phyloP scores from a whole-genome alignment of 2,888 invertebrate genomes.

The Ditylenchus weischeri region DNA sequence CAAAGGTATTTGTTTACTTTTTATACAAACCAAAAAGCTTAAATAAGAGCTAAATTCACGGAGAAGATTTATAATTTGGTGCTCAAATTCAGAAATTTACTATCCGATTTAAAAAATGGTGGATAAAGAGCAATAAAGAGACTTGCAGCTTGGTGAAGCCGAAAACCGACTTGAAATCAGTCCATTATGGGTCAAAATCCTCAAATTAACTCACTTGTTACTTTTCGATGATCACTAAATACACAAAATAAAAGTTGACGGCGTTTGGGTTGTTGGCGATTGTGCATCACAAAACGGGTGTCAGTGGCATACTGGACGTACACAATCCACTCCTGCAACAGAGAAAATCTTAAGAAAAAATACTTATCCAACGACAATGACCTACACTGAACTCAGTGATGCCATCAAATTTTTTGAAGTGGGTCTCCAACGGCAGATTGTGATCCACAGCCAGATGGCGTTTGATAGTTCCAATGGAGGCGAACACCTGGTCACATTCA shows the following conservation, averaged over 20 bases:
- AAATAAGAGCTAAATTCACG: too few species aligned
- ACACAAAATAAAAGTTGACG: slow-evolving; percentile 12
- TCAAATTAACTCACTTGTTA: not conserved
- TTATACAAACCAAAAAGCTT: too few species aligned
- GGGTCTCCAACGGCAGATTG: slow-evolving; percentile 7
- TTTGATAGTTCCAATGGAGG: slow-evolving; percentile 11
- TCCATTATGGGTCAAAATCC: too few species aligned
- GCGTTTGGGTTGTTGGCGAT: slow-evolving; percentile 10
- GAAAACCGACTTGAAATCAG: too few species aligned
- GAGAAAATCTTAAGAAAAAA: too few species aligned
- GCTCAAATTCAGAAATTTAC: too few species aligned
- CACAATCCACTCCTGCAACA: slow-evolving; percentile 9
- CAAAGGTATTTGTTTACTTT: too few species aligned
- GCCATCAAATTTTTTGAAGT: slow-evolving; percentile 10
- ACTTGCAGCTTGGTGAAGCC: too few species aligned
- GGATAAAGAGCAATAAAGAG: too few species aligned
- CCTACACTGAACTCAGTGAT: slow-evolving; percentile 11
- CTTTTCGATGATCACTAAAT: slow-evolving; percentile 12
- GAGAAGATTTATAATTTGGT: too few species aligned
- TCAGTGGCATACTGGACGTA: slow-evolving; percentile 6
- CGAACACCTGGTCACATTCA: slow-evolving; percentile 5
- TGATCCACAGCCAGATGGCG: slow-evolving; percentile 4
- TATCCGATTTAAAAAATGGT: too few species aligned
- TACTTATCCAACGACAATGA: not conserved
- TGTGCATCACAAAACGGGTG: slow-evolving; percentile 10